Percentiles rank a stretch among this genome's conserved stretches.
Evolutionary conservation across 2,888 invertebrate species (phyloP).

Genomic region (Marronus borbonicus): DNA sequence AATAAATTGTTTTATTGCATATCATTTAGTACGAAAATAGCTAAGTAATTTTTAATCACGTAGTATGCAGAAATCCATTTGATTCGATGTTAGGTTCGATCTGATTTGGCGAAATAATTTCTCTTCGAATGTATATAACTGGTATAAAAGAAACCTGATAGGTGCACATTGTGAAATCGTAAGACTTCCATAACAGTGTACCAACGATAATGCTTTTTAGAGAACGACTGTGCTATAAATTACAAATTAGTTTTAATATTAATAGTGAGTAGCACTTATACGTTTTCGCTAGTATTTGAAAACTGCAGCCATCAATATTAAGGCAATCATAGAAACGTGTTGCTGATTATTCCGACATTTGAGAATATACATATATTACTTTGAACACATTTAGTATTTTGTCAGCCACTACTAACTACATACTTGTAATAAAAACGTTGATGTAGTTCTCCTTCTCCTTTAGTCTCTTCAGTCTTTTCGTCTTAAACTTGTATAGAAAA

Average conservation of each 20-base stretch:
- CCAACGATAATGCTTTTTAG: background rate
- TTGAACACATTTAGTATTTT: too few species aligned
- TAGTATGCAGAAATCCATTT: background rate
- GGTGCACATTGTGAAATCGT: constrained; percentile 11
- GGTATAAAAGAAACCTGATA: constrained; percentile 4
- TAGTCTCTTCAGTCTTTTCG: too few species aligned
- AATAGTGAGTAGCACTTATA: background rate
- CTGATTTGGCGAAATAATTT: constrained; percentile 17
- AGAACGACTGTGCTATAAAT: background rate
- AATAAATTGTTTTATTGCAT: too few species aligned
- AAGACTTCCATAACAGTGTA: constrained; percentile 15
- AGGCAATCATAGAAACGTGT: background rate
- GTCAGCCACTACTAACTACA: too few species aligned
- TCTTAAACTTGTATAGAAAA: too few species aligned
- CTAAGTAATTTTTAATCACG: background rate
- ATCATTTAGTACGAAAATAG: too few species aligned
- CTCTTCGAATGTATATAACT: background rate
- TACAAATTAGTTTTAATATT: background rate
- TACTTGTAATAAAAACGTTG: too few species aligned
- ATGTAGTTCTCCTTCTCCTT: too few species aligned
- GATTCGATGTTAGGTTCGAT: background rate
- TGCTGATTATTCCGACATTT: background rate
- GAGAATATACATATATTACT: background rate
- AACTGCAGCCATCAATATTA: background rate
- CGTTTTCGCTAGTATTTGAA: too few species aligned